Conservation (phyloP, 2,113 vertebrate genomes). For the Brienomyrus longianalis region DNA sequence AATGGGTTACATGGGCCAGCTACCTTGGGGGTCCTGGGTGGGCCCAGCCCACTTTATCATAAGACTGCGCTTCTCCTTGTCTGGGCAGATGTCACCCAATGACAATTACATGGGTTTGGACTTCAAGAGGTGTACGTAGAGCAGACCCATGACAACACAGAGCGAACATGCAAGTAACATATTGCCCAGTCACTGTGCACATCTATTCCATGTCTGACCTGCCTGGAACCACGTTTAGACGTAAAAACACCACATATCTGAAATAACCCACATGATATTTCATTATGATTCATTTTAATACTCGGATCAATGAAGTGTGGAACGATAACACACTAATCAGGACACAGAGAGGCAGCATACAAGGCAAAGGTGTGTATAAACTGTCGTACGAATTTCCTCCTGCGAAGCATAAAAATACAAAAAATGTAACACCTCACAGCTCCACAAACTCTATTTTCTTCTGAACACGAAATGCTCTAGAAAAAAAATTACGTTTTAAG, state of each 20-base stretch:
- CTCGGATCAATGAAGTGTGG: background rate
- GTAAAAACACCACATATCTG: background rate
- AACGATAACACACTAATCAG: background rate
- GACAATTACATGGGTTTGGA: background rate
- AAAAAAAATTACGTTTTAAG: background rate
- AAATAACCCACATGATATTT: background rate
- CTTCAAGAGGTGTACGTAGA: background rate
- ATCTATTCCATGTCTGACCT: background rate
- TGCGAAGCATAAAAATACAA: background rate
- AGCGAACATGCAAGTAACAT: background rate
- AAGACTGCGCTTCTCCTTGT: background rate
- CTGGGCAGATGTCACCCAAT: background rate
- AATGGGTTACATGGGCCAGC: background rate
- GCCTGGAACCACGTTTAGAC: background rate
- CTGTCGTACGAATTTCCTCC: background rate
- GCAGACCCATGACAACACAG: background rate
- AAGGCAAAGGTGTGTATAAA: background rate
- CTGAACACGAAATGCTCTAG: background rate
- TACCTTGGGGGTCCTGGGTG: background rate
- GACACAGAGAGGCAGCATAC: background rate
- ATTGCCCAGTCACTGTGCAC: background rate
- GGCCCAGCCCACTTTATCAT: background rate
- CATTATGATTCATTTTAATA: background rate
- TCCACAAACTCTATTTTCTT: background rate
- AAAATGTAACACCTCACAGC: background rate